Evolutionary conservation across 1,140 invertebrate species (phyloP).

Genomic region (Adelges cooleyi): DNA sequence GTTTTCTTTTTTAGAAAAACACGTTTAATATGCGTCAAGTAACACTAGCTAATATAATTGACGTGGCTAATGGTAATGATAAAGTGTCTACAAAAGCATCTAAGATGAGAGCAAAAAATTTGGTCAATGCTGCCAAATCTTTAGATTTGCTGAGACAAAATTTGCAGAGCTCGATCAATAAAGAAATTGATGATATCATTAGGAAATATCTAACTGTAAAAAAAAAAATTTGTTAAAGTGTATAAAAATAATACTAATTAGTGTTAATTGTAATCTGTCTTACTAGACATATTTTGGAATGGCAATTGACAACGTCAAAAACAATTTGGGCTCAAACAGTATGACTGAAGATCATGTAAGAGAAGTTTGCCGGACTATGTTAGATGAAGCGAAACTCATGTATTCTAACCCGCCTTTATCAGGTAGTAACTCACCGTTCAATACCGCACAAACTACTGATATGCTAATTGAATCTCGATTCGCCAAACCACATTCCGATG

Average conservation of each 20-base stretch:
- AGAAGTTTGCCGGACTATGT: conserved; percentile 59
- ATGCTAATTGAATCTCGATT: conserved; percentile 29
- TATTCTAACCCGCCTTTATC: conserved; percentile 43
- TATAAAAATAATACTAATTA: too few relatives aligned
- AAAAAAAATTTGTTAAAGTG: too few relatives aligned
- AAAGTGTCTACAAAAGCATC: conserved; percentile 28
- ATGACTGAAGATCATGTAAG: conserved; percentile 62
- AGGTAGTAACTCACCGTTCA: conserved; percentile 39
- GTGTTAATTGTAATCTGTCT: neutral
- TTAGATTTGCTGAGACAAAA: conserved; percentile 60
- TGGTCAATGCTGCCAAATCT: conserved; percentile 52
- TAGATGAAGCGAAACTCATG: conserved; percentile 64
- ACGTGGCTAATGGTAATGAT: conserved; percentile 17
- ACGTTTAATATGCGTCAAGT: conserved; percentile 49
- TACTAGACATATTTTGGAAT: conserved; percentile 63
- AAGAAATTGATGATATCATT: conserved; percentile 62
- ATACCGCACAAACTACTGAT: conserved; percentile 18
- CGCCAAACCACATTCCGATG: conserved; percentile 25
- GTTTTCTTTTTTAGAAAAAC: conserved; percentile 42
- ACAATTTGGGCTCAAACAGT: conserved; percentile 56
- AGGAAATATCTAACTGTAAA: conserved; percentile 61
- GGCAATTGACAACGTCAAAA: conserved; percentile 62
- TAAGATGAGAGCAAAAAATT: conserved; percentile 42
- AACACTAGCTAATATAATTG: conserved; percentile 47
- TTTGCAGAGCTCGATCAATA: conserved; percentile 60